A percentile compares a stretch with the other conserved stretches of the same genome.
phyloP scores from a whole-genome alignment of 1,140 invertebrate genomes.

The Drosophila sucinea region DNA sequence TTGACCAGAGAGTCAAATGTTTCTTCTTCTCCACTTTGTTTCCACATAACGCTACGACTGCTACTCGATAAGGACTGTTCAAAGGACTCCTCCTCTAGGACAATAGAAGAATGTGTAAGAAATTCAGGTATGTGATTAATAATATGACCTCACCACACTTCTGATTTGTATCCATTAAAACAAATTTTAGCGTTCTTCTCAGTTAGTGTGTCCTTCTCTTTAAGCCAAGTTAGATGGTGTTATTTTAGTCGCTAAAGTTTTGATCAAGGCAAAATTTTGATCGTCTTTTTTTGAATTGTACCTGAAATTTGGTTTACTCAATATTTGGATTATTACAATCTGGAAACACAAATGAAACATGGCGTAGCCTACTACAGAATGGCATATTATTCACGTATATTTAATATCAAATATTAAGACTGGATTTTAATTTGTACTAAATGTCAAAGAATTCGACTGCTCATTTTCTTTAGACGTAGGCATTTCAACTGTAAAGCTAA shows the following conservation, averaged over 20 bases:
- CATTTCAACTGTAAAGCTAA: slow-evolving; percentile 9
- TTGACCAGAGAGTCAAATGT: slow-evolving; percentile 61
- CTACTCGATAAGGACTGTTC: slow-evolving; percentile 39
- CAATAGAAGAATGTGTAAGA: not conserved
- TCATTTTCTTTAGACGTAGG: not conserved
- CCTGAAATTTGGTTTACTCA: slow-evolving; percentile 31
- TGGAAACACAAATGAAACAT: not conserved
- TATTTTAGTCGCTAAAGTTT: slow-evolving; percentile 28
- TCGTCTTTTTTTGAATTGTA: slow-evolving; percentile 20
- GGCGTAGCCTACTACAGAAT: not conserved
- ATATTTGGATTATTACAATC: not conserved
- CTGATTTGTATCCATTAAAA: slow-evolving; percentile 51
- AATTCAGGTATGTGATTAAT: not conserved
- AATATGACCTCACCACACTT: slow-evolving; percentile 46
- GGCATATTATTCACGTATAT: not conserved
- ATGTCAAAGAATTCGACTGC: not conserved
- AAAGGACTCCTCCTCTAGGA: slow-evolving; percentile 38
- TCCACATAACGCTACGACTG: slow-evolving; percentile 71
- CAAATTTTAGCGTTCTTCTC: not conserved
- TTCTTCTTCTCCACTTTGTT: slow-evolving; percentile 53
- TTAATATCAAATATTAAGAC: not conserved
- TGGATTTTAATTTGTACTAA: not conserved
- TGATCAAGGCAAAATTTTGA: not conserved
- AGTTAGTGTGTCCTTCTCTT: not conserved
- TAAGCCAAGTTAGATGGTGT: slow-evolving; percentile 21